phyloP scores from a whole-genome alignment of 1,140 invertebrate genomes.

The Aporrectodea caliginosa region DNA sequence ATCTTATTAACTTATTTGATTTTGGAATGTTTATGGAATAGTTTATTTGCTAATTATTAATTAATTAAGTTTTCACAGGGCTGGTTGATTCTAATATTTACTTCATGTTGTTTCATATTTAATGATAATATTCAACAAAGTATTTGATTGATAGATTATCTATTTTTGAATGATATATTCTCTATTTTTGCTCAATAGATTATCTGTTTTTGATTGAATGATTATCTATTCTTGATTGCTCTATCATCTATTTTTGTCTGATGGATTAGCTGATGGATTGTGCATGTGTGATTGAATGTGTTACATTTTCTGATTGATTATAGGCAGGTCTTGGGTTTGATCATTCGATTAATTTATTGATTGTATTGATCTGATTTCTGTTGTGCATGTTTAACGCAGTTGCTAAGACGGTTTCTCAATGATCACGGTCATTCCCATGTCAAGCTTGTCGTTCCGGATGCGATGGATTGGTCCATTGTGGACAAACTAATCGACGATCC shows the following conservation, averaged over 20 bases:
- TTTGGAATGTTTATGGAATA: background rate
- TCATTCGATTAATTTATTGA: background rate
- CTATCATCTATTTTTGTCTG: too few species aligned
- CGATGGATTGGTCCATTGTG: slow-evolving; percentile 11
- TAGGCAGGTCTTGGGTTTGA: background rate
- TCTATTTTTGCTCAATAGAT: too few species aligned
- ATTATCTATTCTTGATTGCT: too few species aligned
- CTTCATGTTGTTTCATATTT: too few species aligned
- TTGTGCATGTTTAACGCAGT: background rate
- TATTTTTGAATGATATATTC: too few species aligned
- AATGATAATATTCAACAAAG: too few species aligned
- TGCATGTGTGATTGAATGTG: too few species aligned
- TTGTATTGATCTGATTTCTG: background rate
- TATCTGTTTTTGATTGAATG: too few species aligned
- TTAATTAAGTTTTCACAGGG: background rate
- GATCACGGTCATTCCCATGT: background rate
- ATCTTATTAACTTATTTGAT: background rate
- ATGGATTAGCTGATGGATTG: too few species aligned
- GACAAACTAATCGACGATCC: background rate
- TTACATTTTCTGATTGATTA: too few species aligned
- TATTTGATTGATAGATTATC: too few species aligned
- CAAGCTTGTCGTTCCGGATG: slow-evolving; percentile 18
- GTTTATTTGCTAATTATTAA: background rate
- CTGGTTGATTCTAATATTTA: too few species aligned
- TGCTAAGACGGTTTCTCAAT: slow-evolving; percentile 11